These are phyloP conservation scores for Oreochromis spilurus DNA, from an alignment of 2,113 vertebrate species.

Conservation along the genomic window DNA sequence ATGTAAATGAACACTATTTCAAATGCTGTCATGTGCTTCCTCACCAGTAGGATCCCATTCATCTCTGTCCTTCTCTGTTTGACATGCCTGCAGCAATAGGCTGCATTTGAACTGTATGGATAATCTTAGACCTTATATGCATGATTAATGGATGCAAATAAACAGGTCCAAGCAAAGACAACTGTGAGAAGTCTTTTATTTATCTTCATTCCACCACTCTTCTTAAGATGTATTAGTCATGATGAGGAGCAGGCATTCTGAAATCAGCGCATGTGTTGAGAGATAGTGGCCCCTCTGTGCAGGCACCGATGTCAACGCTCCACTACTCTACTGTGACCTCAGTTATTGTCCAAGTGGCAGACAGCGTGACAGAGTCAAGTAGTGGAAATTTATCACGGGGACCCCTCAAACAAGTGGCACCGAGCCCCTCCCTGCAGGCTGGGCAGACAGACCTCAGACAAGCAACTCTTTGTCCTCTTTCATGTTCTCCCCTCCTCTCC, in stretches of 20 bases:
- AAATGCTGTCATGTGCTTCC: slow-evolving; percentile 43
- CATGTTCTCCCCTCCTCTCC: slow-evolving; percentile 58
- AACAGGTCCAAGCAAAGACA: slow-evolving; percentile 32
- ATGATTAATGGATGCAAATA: slow-evolving; percentile 60
- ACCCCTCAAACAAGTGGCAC: slow-evolving; percentile 68
- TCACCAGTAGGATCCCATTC: slow-evolving; percentile 24
- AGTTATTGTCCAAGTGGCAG: slow-evolving; percentile 69
- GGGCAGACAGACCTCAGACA: slow-evolving; percentile 59
- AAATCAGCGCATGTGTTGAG: slow-evolving; percentile 42
- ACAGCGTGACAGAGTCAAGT: slow-evolving; percentile 76
- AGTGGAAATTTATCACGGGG: slow-evolving; percentile 72
- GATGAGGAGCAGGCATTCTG: background rate
- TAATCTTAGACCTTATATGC: background rate
- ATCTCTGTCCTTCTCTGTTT: slow-evolving; percentile 46
- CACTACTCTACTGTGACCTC: slow-evolving; percentile 55
- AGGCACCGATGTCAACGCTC: slow-evolving; percentile 32
- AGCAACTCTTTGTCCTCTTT: slow-evolving; percentile 68
- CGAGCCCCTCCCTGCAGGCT: slow-evolving; percentile 19
- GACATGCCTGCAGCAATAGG: slow-evolving; percentile 5
- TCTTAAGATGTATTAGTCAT: slow-evolving; percentile 15
- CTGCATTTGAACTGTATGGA: background rate
- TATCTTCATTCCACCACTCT: slow-evolving; percentile 16
- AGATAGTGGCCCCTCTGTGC: slow-evolving; percentile 31
- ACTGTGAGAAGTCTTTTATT: slow-evolving; percentile 51
- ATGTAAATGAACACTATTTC: slow-evolving; percentile 41